phyloP scores from a whole-genome alignment of 1,140 invertebrate genomes.

The Lasaia peninsularis region DNA sequence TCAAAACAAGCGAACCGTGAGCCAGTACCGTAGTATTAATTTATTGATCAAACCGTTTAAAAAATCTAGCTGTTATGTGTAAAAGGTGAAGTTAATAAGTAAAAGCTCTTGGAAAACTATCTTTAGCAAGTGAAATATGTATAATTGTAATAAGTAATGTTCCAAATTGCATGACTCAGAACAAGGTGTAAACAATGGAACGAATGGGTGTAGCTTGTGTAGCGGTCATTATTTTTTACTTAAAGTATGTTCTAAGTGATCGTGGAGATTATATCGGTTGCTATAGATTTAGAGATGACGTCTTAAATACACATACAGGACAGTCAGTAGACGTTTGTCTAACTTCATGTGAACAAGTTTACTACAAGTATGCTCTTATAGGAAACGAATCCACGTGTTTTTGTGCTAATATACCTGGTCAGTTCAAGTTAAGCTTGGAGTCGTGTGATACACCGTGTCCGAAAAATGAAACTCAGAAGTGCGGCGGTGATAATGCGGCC shows the following conservation, averaged over 20 bases:
- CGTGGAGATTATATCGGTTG: conserved; percentile 66
- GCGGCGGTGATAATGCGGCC: conserved; percentile 73
- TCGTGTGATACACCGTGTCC: conserved; percentile 69
- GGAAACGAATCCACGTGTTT: conserved; percentile 68
- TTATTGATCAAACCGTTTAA: conserved; percentile 2
- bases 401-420: conserved; percentile 58
- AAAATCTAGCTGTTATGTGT: not conserved
- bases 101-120: not conserved
- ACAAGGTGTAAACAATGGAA: conserved; percentile 49
- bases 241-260: conserved; percentile 31
- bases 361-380: conserved; percentile 65
- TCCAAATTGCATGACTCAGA: conserved; percentile 32
- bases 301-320: conserved; percentile 63
- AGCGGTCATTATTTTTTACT: conserved; percentile 27
- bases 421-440: conserved; percentile 42
- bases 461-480: conserved; percentile 76
- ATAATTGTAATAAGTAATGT: not conserved
- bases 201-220: conserved; percentile 29
- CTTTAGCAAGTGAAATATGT: not conserved
- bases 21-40: not conserved
- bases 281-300: conserved; percentile 47
- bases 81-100: not conserved
- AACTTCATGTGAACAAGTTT: conserved; percentile 66
- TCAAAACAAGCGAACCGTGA: conserved; percentile 5
- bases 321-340: conserved; percentile 67